phyloP scores from a whole-genome alignment of 1,140 invertebrate genomes.

The Polypedilum vanderplanki region DNA sequence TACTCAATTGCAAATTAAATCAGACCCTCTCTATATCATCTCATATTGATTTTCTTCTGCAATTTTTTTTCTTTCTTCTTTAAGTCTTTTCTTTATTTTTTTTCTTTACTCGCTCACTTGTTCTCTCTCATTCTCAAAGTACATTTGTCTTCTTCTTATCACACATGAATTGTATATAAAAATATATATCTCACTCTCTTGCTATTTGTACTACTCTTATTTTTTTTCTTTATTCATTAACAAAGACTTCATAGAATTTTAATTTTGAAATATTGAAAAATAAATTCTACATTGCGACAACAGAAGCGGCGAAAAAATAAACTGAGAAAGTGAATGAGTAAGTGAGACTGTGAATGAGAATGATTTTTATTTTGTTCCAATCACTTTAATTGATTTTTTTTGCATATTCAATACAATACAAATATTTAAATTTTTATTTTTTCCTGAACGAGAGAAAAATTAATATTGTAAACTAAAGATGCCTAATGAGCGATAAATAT shows the following conservation, averaged over 20 bases:
- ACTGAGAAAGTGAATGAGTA: background rate
- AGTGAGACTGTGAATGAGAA: too few species aligned
- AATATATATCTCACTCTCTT: background rate
- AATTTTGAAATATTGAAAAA: background rate
- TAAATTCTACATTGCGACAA: background rate
- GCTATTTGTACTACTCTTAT: background rate
- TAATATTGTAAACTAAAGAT: background rate
- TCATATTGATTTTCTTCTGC: conserved; percentile 28
- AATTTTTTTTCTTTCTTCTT: conserved; percentile 16
- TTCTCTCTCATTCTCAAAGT: background rate
- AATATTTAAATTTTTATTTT: background rate
- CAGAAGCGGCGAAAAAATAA: background rate
- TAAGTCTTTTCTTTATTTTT: conserved; percentile 1
- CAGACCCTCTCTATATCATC: background rate
- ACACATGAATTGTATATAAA: conserved; percentile 9
- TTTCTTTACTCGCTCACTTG: background rate
- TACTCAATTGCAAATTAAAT: background rate
- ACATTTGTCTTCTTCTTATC: conserved; percentile 22
- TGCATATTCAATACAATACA: background rate
- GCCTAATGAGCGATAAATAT: background rate
- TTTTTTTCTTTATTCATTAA: background rate
- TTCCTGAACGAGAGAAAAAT: too few species aligned
- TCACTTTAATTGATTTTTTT: background rate
- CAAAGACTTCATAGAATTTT: background rate
- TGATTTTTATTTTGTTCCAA: background rate